Conservation (phyloP, 1,140 invertebrate genomes). For the Pteromalus puparum region DNA sequence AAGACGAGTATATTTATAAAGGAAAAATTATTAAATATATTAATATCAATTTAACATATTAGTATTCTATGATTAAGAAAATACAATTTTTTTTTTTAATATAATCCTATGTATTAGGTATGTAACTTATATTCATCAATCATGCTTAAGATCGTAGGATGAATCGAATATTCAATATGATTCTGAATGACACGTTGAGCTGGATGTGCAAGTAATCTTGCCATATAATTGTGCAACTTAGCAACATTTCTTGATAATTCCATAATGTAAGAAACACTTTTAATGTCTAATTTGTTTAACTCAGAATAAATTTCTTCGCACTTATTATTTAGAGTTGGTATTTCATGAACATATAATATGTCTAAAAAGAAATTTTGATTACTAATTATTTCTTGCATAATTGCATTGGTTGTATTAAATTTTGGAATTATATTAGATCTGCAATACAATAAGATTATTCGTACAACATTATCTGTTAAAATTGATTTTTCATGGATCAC, state of each 20-base stretch:
- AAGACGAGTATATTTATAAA: too few relatives aligned
- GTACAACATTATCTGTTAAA: conserved; percentile 16
- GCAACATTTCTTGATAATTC: conserved; percentile 32
- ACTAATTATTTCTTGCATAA: conserved; percentile 12
- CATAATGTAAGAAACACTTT: conserved; percentile 34
- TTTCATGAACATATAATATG: conserved; percentile 35
- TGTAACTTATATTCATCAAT: conserved; percentile 14
- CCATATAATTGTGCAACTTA: conserved; percentile 25
- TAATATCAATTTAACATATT: too few relatives aligned
- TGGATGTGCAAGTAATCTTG: conserved; percentile 35
- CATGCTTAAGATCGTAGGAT: background rate
- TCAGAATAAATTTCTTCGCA: conserved; percentile 34
- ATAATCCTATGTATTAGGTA: background rate
- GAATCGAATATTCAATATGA: background rate
- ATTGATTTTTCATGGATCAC: background rate
- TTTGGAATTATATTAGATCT: conserved; percentile 19
- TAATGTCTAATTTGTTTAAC: conserved; percentile 15
- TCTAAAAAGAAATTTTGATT: conserved; percentile 29
- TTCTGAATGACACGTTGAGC: conserved; percentile 18
- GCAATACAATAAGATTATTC: conserved; percentile 37
- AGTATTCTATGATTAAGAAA: background rate
- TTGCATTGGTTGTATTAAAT: background rate
- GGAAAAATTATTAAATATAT: too few relatives aligned
- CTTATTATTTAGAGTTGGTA: background rate
- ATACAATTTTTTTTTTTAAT: background rate